phyloP scores from a whole-genome alignment of 2,888 invertebrate species.

The Euproctis similis region DNA sequence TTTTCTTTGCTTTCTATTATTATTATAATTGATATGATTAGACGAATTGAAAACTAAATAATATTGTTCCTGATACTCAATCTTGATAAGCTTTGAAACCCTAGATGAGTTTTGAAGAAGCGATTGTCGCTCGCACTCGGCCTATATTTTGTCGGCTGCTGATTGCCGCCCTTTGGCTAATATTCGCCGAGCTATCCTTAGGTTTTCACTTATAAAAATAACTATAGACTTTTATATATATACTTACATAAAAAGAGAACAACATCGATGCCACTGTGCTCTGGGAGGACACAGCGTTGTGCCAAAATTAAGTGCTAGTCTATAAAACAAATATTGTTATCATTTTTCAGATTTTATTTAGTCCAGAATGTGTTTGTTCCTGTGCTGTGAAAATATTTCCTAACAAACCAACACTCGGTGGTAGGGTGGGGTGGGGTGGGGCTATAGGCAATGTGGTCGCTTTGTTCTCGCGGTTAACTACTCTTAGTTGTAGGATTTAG shows the following conservation, averaged over 20 bases:
- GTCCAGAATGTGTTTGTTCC: constrained; percentile 74
- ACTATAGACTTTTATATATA: constrained; percentile 40
- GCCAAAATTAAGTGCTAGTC: constrained; percentile 76
- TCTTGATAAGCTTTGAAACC: constrained; percentile 48
- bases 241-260: constrained; percentile 56
- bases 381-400: constrained; percentile 69
- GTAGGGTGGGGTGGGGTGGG: constrained; percentile 36
- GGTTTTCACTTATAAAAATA: constrained; percentile 50
- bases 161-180: constrained; percentile 10
- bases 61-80: constrained; percentile 45
- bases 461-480: constrained; percentile 24
- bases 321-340: constrained; percentile 71
- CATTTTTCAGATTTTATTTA: constrained; percentile 75
- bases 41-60: constrained; percentile 37
- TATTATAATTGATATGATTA: too few relatives aligned
- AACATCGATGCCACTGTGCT: constrained; percentile 67
- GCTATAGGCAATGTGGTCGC: constrained; percentile 49
- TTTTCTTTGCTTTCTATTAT: constrained; percentile 56
- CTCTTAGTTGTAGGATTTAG: constrained; percentile 28
- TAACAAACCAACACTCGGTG: constrained; percentile 67
- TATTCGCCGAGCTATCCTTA: constrained; percentile 18
- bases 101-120: constrained; percentile 30
- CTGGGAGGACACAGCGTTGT: constrained; percentile 61
- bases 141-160: too few relatives aligned
- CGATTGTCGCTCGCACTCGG: constrained; percentile 6